Base-by-base conservation (phyloP, 2,888 invertebrate species). In the Julus scanicus region DNA sequence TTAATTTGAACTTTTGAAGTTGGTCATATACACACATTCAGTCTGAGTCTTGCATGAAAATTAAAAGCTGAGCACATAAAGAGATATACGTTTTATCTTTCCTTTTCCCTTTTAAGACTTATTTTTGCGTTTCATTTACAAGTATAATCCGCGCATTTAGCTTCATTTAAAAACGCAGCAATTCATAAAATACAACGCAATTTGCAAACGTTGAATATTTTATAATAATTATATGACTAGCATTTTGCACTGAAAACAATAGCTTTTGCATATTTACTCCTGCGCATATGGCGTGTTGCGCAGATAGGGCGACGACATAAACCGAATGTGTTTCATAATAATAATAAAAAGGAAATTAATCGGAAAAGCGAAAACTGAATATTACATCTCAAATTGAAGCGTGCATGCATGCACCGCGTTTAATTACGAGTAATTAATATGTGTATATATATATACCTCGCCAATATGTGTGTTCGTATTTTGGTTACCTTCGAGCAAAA, bases 101-200 rank as follows among this genome's bases (percentile, higher is more conserved):
- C 80, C 80, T 80, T 80, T 37, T 80, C 80, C 29, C 29, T 80
- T 80, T 80, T 80, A 80, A 80, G 80, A 80, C 80, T 80, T 80
- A 80, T 80, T 80, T 80, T 80, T 80, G 80, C 80, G 37, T 80
- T 80, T 80, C 80, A 80, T 80, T 80, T 80, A 80, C 80, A 80
- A 80, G 80, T 80, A 80, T 80, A 80, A 80, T 80, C 80, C 80
- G 80, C 80, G 80, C 80, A 80, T 80, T 80, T 80, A 53, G 80
- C 37, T 80, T 37, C 80, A 80, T 80, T 80, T 80, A 80, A 80
- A 80, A 37, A 80, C 80, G 80, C 37, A 80, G 80, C 80, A 80
- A 80, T 80, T 80, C 80, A 80, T 80, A 80, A 80, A 80, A 80
- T 80, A 80, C 80, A 80, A 80, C 80, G 80, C 80, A 80, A 80